These are phyloP conservation scores for Altica lythri DNA, from an alignment of 2,888 invertebrate species.

Conservation along the genomic window DNA sequence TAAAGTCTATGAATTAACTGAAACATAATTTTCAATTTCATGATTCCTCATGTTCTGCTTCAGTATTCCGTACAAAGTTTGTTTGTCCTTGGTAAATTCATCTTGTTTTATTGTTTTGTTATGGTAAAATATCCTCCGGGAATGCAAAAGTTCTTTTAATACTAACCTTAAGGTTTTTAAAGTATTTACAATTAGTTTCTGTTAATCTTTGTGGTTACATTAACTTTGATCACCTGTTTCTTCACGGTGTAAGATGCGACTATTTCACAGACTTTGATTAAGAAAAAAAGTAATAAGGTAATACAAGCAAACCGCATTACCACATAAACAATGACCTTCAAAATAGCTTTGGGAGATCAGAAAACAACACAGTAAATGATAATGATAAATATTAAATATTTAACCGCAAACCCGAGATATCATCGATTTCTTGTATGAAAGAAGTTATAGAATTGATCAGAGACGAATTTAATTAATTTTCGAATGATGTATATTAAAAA, in stretches of 20 bases:
- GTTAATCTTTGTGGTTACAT: too few species aligned
- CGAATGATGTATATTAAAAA: background rate
- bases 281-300: conserved; percentile 20
- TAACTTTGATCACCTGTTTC: background rate
- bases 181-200: too few species aligned
- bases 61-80: too few species aligned
- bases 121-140: too few species aligned
- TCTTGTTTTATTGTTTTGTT: too few species aligned
- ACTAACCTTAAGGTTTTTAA: too few species aligned
- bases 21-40: too few species aligned
- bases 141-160: too few species aligned
- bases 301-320: conserved; percentile 24
- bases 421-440: conserved; percentile 1
- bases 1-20: too few species aligned
- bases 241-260: background rate
- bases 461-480: background rate
- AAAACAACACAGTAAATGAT: background rate
- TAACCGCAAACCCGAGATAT: conserved; percentile 4
- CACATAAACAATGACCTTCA: conserved; percentile 28
- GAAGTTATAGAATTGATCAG: background rate
- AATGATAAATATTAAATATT: conserved; percentile 7
- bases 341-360: conserved; percentile 5
- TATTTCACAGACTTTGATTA: background rate
- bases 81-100: too few species aligned
- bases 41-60: too few species aligned